Percentiles rank a stretch among this genome's conserved stretches.
phyloP scores from a whole-genome alignment of 2,113 vertebrate species.

The Varanus komodoensis region DNA sequence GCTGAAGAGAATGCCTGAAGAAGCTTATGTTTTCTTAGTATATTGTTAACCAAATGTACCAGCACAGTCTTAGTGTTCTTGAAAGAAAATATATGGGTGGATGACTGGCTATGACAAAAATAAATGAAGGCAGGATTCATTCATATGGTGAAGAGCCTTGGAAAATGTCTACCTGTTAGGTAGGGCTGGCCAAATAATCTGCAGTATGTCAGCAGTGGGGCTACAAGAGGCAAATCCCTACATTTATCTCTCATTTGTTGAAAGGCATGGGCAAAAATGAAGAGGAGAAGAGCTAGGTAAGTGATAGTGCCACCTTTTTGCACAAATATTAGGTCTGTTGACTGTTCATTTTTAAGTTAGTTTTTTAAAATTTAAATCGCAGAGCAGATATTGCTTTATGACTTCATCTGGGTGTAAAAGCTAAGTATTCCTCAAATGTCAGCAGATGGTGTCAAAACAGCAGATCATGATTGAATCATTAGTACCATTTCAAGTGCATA shows the following conservation, averaged over 20 bases:
- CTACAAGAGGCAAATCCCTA: not conserved
- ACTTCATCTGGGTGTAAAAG: conserved; percentile 26
- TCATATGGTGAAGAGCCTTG: not conserved
- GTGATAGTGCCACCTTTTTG: not conserved
- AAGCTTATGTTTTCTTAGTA: not conserved
- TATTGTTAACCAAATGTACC: not conserved
- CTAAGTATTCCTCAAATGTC: conserved; percentile 30
- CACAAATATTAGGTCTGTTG: not conserved
- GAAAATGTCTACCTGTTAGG: not conserved
- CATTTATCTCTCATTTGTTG: not conserved
- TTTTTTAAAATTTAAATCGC: not conserved
- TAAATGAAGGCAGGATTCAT: not conserved
- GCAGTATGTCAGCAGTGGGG: not conserved
- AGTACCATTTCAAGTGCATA: conserved; percentile 38
- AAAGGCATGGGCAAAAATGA: not conserved
- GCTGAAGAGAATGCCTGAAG: not conserved
- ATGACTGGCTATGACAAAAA: not conserved
- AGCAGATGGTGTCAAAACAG: conserved; percentile 21
- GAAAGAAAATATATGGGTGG: not conserved
- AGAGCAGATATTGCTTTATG: not conserved
- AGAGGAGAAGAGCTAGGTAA: not conserved
- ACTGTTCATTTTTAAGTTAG: too few relatives aligned
- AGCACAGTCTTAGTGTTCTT: not conserved
- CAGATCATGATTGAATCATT: conserved; percentile 51
- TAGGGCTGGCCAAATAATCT: not conserved